Evolutionary conservation across 2,797 vertebrate species (phyloP).

Genomic region (Glossophaga mutica): DNA sequence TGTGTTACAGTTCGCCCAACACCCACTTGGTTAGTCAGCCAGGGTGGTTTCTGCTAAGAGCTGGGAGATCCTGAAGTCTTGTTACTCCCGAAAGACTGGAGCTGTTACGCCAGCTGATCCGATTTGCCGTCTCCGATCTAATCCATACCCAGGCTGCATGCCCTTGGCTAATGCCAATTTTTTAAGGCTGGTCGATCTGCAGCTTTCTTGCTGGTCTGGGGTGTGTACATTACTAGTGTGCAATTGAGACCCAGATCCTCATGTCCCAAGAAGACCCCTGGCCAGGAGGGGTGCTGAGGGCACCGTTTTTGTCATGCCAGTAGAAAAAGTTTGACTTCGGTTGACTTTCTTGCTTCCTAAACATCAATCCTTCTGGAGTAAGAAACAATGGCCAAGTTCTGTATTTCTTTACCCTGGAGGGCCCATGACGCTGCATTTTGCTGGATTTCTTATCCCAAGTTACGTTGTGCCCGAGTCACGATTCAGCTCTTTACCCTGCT

Average conservation of each 20-base stretch:
- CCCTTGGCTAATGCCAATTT: fast-evolving
- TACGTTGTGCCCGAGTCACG: not conserved
- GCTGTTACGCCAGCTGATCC: fast-evolving
- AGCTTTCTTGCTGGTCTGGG: not conserved
- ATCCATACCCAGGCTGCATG: no score
- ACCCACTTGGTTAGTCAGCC: not conserved
- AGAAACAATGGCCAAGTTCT: not conserved
- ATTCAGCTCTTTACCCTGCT: not conserved
- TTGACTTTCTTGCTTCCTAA: not conserved
- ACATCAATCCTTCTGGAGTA: not conserved
- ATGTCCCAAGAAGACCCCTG: not conserved
- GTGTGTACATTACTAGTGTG: fast-evolving
- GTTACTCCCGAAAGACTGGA: not conserved
- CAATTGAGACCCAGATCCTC: not conserved
- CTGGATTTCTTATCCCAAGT: not conserved
- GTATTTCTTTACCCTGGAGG: not conserved
- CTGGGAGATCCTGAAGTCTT: not conserved
- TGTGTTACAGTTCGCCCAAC: no score
- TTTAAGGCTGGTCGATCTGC: no score
- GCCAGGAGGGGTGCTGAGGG: fast-evolving
- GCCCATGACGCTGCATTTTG: not conserved
- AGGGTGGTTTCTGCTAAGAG: not conserved
- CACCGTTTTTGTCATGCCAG: not conserved
- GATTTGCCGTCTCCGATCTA: not conserved
- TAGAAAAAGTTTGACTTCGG: not conserved